Percentiles rank a stretch among this genome's conserved stretches.
These are phyloP conservation scores for Microtus californicus DNA, from an alignment of 2,797 vertebrate genomes.

Conservation along the genomic window DNA sequence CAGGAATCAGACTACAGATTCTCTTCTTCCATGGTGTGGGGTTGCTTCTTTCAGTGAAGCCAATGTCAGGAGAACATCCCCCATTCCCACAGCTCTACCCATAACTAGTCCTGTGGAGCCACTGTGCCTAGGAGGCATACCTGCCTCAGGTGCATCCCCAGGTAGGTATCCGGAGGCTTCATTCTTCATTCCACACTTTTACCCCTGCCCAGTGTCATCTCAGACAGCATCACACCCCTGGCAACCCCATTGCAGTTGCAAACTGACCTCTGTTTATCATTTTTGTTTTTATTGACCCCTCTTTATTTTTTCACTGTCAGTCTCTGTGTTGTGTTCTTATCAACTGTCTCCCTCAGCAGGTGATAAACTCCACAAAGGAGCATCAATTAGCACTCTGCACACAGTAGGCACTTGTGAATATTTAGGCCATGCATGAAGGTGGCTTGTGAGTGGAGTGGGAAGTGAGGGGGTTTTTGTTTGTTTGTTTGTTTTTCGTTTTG, in stretches of 20 bases:
- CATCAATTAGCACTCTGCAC: background rate
- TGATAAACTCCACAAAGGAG: background rate
- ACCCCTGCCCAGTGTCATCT: background rate
- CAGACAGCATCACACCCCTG: background rate
- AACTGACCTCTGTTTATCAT: background rate
- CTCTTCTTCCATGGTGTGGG: background rate
- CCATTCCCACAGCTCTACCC: background rate
- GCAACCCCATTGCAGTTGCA: background rate
- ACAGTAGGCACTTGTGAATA: background rate
- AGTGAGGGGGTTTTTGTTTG: background rate
- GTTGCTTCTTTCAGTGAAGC: background rate
- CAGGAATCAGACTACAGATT: background rate
- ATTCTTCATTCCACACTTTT: background rate
- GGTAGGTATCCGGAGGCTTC: too few relatives aligned
- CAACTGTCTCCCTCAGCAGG: too few relatives aligned
- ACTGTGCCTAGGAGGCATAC: background rate
- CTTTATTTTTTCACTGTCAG: background rate
- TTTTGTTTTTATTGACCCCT: background rate
- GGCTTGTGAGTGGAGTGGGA: background rate
- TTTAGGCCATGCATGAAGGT: background rate
- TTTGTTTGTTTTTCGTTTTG: background rate
- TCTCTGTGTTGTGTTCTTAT: background rate
- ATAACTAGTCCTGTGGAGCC: background rate
- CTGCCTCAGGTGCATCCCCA: background rate
- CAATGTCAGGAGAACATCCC: background rate